Evolutionary conservation across 2,113 vertebrate species (phyloP).

Genomic region (Spea bombifrons): DNA sequence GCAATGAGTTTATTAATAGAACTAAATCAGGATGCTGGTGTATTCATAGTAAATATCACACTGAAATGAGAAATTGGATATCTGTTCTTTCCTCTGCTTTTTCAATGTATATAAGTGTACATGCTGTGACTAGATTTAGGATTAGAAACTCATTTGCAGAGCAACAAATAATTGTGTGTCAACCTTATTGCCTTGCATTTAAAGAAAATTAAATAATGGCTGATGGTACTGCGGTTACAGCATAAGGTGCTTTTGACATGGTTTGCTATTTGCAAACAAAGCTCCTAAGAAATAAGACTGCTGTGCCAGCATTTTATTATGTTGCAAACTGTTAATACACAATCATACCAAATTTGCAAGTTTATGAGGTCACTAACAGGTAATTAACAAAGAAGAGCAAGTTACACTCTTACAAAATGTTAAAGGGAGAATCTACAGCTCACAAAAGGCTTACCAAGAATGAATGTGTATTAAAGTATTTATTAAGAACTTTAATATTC

Average conservation of each 20-base stretch:
- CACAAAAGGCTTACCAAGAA: too few species aligned
- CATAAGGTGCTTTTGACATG: not conserved
- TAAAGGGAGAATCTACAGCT: too few species aligned
- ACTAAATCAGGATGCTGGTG: slow-evolving; percentile 9
- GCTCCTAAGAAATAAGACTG: not conserved
- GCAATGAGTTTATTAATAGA: slow-evolving; percentile 41
- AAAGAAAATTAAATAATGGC: not conserved
- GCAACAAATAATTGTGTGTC: not conserved
- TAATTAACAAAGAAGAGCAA: too few species aligned
- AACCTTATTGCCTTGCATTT: slow-evolving; percentile 15
- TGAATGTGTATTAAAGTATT: too few species aligned
- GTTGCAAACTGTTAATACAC: too few species aligned
- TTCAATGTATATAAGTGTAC: not conserved
- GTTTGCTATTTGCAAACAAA: slow-evolving; percentile 2
- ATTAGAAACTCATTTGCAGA: slow-evolving; percentile 14
- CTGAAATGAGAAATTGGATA: slow-evolving; percentile 31
- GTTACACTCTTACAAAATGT: too few species aligned
- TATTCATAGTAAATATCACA: slow-evolving; percentile 28
- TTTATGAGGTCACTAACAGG: too few species aligned
- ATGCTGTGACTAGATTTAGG: slow-evolving; percentile 4
- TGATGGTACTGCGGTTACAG: slow-evolving; percentile 7
- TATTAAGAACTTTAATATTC: too few species aligned
- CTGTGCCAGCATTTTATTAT: not conserved
- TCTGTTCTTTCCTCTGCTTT: slow-evolving; percentile 5
- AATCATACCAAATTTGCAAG: too few species aligned